Base-by-base conservation (phyloP, 2,113 vertebrate genomes). In the Osmerus eperlanus region DNA sequence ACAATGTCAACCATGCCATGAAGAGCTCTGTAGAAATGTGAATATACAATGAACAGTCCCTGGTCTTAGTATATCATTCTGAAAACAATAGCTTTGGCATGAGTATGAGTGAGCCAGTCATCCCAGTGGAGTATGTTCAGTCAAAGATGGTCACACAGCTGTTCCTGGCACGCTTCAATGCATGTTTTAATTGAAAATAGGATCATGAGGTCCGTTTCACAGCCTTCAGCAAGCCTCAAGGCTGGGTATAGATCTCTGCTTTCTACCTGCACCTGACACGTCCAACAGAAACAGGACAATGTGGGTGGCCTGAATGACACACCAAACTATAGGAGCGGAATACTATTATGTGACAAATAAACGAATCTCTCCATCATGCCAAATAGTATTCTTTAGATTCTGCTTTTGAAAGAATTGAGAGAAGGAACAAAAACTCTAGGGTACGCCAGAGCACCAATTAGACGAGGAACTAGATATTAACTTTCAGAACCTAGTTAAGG, bases 111-210 rank as follows among this genome's bases (percentile, higher is more conserved):
- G 1, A 51, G n/a, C 9, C 64, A 18, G 18, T 13, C 21, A 65
- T 52, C 61, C n/a, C 19, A 70, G 60, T 21, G 36, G 36, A 47
- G 21, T 13, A 11, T 36, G 18, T 16, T 23, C 60, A 70, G 47
- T 60, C 54, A 36, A 32, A 62, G 32, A 32, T 15, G 23, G 59
- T 18, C 55, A 21, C 12, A 36, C 68, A 51, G 36, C 36, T 61
- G 68, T 47, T 63, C 9, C 23, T 14, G 59, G 60, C 12, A 11
- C 23, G 69, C 60, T 71, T 47, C 69, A 53, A 23, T 71, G 69
- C n/a, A 19, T 71, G 36, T 51, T 62, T 63, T 63, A 71, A 71
- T 63, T 71, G 36, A 71, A 63, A 71, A 29, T 15, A 53, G 12
- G 59, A 51, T 71, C 59, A 53, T 25, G 47, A 71, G 51, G 59